These are phyloP conservation scores for Ceratosolen solmsi DNA, from an alignment of 1,140 invertebrate species.

Conservation along the genomic window DNA sequence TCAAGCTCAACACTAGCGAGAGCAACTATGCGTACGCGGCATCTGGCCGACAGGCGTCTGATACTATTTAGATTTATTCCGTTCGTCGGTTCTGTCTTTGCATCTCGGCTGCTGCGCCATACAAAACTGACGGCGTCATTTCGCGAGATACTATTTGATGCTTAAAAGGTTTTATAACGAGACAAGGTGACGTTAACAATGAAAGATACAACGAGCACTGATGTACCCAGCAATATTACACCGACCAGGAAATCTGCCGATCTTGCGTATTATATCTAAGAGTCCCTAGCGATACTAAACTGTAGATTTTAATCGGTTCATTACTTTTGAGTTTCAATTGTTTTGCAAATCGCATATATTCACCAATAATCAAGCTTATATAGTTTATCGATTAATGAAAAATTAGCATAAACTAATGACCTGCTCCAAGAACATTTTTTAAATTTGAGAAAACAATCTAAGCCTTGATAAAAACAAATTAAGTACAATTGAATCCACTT, in stretches of 20 bases:
- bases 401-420: too few species aligned
- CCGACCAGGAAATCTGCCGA: background rate
- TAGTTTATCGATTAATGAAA: too few species aligned
- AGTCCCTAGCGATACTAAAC: too few species aligned
- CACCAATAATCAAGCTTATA: too few species aligned
- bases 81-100: slow-evolving; percentile 13
- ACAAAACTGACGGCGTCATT: background rate
- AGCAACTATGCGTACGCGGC: background rate
- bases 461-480: too few species aligned
- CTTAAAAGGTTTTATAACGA: slow-evolving; percentile 31
- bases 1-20: background rate
- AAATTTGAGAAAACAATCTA: too few species aligned
- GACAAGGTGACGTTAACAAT: slow-evolving; percentile 42
- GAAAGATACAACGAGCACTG: background rate
- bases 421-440: too few species aligned
- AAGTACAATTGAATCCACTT: too few species aligned
- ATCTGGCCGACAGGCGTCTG: slow-evolving; percentile 26
- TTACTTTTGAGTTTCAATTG: too few species aligned
- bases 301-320: too few species aligned
- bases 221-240: background rate
- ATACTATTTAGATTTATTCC: slow-evolving; percentile 50
- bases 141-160: slow-evolving; percentile 13
- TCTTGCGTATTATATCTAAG: background rate
- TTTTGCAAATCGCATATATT: too few species aligned
- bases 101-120: background rate